These are phyloP conservation scores for Hephaestus fuliginosus DNA, from an alignment of 2,797 vertebrate genomes.

Conservation along the genomic window DNA sequence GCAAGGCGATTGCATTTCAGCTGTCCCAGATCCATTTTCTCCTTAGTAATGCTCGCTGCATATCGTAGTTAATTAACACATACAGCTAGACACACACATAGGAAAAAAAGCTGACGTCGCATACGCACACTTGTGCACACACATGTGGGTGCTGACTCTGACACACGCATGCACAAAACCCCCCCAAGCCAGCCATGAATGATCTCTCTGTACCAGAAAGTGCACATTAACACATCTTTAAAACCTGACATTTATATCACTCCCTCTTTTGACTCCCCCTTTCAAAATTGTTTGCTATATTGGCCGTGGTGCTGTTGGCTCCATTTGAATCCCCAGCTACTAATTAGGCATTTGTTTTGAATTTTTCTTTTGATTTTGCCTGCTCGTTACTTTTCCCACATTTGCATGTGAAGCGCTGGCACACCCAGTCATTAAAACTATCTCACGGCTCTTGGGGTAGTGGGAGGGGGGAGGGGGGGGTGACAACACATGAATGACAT, in stretches of 20 bases:
- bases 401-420: slow-evolving; percentile 71
- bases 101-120: slow-evolving; percentile 46
- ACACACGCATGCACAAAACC: slow-evolving; percentile 19
- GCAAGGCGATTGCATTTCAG: slow-evolving; percentile 69
- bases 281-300: slow-evolving; percentile 65
- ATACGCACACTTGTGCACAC: slow-evolving; percentile 5
- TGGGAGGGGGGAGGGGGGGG: not conserved
- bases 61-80: slow-evolving; percentile 69
- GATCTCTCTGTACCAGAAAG: slow-evolving; percentile 63
- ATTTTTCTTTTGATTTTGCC: slow-evolving; percentile 69
- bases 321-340: slow-evolving; percentile 73
- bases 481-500: slow-evolving; percentile 62
- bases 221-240: slow-evolving; percentile 77
- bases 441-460: slow-evolving; percentile 46
- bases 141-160: slow-evolving; percentile 38
- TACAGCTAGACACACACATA: slow-evolving; percentile 44
- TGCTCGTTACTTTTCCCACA: slow-evolving; percentile 70
- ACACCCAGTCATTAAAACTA: slow-evolving; percentile 72
- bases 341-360: slow-evolving; percentile 83
- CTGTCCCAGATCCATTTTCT: slow-evolving; percentile 59
- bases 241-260: slow-evolving; percentile 71
- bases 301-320: slow-evolving; percentile 65
- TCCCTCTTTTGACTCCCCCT: slow-evolving; percentile 47
- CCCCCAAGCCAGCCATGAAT: slow-evolving; percentile 52
- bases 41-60: slow-evolving; percentile 42